phyloP scores from a whole-genome alignment of 1,140 invertebrate genomes.

The Eueides isabella region DNA sequence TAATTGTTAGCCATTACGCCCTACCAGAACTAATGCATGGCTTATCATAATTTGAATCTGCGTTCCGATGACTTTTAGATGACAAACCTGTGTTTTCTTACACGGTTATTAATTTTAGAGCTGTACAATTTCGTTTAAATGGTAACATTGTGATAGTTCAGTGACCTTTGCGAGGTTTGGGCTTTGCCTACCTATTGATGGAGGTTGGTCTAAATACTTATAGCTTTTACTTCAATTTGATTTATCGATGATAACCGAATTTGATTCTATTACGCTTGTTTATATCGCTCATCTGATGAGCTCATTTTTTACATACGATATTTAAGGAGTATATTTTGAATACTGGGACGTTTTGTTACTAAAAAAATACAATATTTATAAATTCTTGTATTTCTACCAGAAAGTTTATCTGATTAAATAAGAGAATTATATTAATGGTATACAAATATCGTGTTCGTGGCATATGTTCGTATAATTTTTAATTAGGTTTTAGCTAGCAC shows the following conservation, averaged over 20 bases:
- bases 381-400: too few relatives aligned
- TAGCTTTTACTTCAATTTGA: not conserved
- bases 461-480: not conserved
- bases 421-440: too few relatives aligned
- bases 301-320: not conserved
- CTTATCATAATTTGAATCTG: slow-evolving; percentile 81
- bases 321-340: too few relatives aligned
- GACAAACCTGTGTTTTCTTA: slow-evolving; percentile 76
- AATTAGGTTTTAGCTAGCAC: not conserved
- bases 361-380: too few relatives aligned
- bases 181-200: not conserved
- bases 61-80: slow-evolving; percentile 75
- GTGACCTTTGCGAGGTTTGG: slow-evolving; percentile 41
- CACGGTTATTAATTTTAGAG: slow-evolving; percentile 77
- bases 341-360: too few relatives aligned
- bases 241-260: not conserved
- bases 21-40: slow-evolving; percentile 77
- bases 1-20: slow-evolving; percentile 60
- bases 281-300: not conserved
- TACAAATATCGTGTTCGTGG: too few relatives aligned
- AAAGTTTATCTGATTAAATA: not conserved
- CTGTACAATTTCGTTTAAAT: slow-evolving; percentile 59
- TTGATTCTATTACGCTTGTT: not conserved
- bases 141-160: slow-evolving; percentile 46
- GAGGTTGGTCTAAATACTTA: not conserved